Evolutionary conservation across 1,140 invertebrate species (phyloP).

Genomic region (Manduca sexta): DNA sequence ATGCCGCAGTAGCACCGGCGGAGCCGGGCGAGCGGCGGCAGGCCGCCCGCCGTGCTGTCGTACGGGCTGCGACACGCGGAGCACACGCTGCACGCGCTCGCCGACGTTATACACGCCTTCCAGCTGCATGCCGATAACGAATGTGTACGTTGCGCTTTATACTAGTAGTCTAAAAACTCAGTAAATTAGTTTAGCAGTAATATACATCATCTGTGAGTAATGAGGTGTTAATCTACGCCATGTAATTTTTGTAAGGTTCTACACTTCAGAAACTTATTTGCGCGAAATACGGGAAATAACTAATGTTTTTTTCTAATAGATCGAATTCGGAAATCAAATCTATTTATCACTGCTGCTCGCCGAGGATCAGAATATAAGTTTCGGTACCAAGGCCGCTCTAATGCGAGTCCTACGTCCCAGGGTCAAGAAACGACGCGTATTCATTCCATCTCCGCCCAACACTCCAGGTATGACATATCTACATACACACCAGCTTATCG

Average conservation of each 20-base stretch:
- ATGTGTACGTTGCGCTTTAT: conserved; percentile 50
- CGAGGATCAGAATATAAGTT: conserved; percentile 87
- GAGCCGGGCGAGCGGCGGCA: conserved; percentile 79
- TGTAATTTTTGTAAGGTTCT: too few species aligned
- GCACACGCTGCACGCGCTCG: conserved; percentile 88
- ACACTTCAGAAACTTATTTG: not conserved
- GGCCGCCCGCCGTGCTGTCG: conserved; percentile 86
- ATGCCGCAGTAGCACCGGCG: conserved; percentile 41
- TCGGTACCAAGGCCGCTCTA: conserved; percentile 92
- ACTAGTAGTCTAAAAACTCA: conserved; percentile 5
- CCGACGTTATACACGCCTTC: conserved; percentile 94
- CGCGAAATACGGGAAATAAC: not conserved
- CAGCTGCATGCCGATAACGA: conserved; percentile 74
- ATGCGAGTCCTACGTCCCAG: conserved; percentile 87
- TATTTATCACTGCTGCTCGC: conserved; percentile 81
- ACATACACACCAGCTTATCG: not conserved
- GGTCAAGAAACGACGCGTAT: conserved; percentile 82
- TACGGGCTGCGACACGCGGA: conserved; percentile 90
- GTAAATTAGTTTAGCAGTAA: not conserved
- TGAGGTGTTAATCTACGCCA: too few species aligned
- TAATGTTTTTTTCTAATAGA: conserved; percentile 23
- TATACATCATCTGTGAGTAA: not conserved
- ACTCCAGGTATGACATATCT: conserved; percentile 72
- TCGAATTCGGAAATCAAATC: conserved; percentile 70
- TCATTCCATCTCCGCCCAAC: conserved; percentile 86